phyloP scores from a whole-genome alignment of 2,113 vertebrate genomes.

The Struthio camelus region DNA sequence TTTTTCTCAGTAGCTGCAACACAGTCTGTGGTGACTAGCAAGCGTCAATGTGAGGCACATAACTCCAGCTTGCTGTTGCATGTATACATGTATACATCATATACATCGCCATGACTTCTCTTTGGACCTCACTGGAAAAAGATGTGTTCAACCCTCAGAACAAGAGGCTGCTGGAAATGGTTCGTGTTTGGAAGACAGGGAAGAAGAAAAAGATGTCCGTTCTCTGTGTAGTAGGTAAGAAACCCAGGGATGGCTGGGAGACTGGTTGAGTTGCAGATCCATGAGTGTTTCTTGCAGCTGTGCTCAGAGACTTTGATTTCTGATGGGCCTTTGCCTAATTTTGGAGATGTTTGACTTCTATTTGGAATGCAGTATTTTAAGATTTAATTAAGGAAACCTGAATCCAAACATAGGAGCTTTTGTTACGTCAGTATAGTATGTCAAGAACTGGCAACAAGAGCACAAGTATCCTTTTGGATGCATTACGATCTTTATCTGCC shows the following conservation, averaged over 20 bases:
- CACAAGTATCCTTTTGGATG: background rate
- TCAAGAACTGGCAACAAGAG: background rate
- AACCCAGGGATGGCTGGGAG: rapidly evolving
- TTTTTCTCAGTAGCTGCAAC: background rate
- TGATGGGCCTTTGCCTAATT: background rate
- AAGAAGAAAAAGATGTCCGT: conserved; percentile 54
- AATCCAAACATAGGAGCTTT: too few species aligned
- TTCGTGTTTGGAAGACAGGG: conserved; percentile 53
- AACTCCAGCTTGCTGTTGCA: background rate
- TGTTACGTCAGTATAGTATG: too few species aligned
- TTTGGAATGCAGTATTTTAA: background rate
- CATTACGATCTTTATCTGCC: background rate
- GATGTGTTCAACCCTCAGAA: conserved; percentile 15
- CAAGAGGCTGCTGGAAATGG: conserved; percentile 37
- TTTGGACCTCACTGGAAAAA: conserved; percentile 41
- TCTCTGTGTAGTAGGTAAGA: conserved; percentile 52
- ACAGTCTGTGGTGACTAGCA: background rate
- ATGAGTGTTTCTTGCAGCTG: background rate
- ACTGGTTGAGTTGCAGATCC: background rate
- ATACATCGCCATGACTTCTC: background rate
- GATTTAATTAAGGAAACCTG: background rate
- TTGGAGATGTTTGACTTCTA: background rate
- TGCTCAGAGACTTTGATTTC: background rate
- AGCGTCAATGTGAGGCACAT: background rate
- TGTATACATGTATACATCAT: too few species aligned